Evolutionary conservation across 1,140 invertebrate genomes (phyloP), one percentile per base, ranked within the genome.

Genomic region (Tribolium madens): DNA sequence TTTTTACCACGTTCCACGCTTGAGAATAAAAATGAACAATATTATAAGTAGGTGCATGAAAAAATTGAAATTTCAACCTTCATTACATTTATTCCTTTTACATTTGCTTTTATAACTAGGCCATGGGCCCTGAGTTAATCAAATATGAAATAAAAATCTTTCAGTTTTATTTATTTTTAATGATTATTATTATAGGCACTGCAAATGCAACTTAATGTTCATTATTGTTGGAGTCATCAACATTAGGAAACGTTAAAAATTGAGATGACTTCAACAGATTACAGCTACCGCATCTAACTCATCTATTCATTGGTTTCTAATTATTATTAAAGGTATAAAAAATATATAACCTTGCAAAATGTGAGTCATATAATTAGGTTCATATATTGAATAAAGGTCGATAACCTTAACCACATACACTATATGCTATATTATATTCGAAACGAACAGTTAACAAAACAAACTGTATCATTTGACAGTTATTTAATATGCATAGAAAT

Each of bases 71-170:
- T 42, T 42, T 42, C n/a, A n/a, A 42, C 36, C 36, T 42, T 42
- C 36, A n/a, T 42, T 42, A 42, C 48, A 50, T 14, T 50, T 50
- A 14, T 14, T 13, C 15, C 12, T 17, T 50, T 50, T 17, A 50
- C 48, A 50, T 50, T 50, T 50, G 48, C 13, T 17, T 47, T 50
- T 14, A 50, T 50, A 50, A 50, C 48, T 50, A 50, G 48, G 48
- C 15, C 48, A 50, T 17, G 15, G 48, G 48, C 13, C 36, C 13
- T 5, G 48, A 50, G 48, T 50, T 50, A 50, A 14, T 17, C 21
- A 14, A 50, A 50, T 50, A 50, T 14, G 6, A 50, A 42, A 9
- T 9, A 42, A 42, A 42, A 42, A 42, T 42, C n/a, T 42, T 36
- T 36, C 6, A 1, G 33, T 36, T 36, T 10, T 42, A 10, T 42